Evolutionary conservation across 2,888 invertebrate species (phyloP), one percentile per base, ranked within the genome.

Genomic region (Furcula furcula): DNA sequence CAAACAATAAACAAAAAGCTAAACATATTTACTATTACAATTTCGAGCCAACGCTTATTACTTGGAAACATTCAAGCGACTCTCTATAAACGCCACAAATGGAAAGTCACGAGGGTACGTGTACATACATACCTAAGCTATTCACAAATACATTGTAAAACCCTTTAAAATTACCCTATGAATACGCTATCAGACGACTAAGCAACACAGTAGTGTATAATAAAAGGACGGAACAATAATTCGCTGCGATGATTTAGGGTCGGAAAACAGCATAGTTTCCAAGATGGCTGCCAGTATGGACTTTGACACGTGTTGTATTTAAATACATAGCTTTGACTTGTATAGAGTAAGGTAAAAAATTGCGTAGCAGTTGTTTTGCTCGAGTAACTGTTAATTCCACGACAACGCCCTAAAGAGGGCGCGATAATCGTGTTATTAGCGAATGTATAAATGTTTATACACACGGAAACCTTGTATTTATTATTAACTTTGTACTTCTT

Each of bases 211-310:
- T 65, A 60, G 60, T 57, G 35, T 40, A 53, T 62, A 66, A 71
- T 70, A 68, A 68, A 68, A 63, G 59, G 53, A 55, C 58, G 44
- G 46, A 44, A 62, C 63, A 62, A 63, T 63, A 62, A 65, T 67
- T 60, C 64, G 43, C 54, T 31, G 35, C 49, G 41, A 63, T 70
- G 70, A 70, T 71, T 69, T 68, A 69, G 64, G 59, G 62, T 61
- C 60, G 67, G 61, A 54, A 65, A 71, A 68, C 55, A 41, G 48
- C 53, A 36, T 42, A 60, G 46, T 61, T 63, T 55, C 60, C 55
- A 60, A 58, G 33, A 63, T 65, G 58, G 51, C 62, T 45, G 60
- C 60, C 60, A 41, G 56, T 59, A 63, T 59, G 48, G 36, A 53
- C 51, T 48, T 46, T 7, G 31, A 38, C 22, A 35, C 32, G 29